Base-by-base conservation (phyloP, 2,797 vertebrate species). In the Anabacerthia variegaticeps region DNA sequence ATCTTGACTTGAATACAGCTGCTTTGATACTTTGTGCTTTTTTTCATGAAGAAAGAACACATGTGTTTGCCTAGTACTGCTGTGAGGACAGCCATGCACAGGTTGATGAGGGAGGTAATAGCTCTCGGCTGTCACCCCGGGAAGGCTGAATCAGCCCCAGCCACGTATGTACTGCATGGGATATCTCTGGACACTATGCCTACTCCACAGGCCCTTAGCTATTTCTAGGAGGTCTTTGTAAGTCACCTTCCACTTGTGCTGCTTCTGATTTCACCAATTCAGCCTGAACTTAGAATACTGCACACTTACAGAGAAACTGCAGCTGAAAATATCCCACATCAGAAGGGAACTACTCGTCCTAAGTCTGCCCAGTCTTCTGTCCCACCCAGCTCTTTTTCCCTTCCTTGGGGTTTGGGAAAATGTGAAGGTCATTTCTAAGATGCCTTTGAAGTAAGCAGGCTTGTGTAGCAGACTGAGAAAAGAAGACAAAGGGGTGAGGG, bases 161-260 rank as follows among this genome's bases (percentile, higher is more conserved):
- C 37, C 54, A 28, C 0, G 0, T 9, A 12, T 4, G 14, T 8
- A 1, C 39, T 43, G 18, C 63, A 27, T 0, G 2, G 24, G 10
- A 1, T 54, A 4, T 58, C 23, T 83, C 8, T 32, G 72, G 39
- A 37, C 23, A 13, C 30, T 28, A 3, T 14, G 37, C 9, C 14
- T 56, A 14, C 17, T 46, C 90, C 41, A 39, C 13, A 8, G 56
- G 30, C 22, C 36, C 36, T 63, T 12, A 49, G 21, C 41, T 82
- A 4, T 39, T 85, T 80, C 18, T 41, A 56, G 62, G 39, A 21
- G 7, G 2, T 36, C 39, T 82, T 32, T 17, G 7, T 39, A 55
- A 68, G 21, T 36, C 1, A 0, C 41, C 37, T 41, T 66, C 61
- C 34, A 17, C 7, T 36, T 80, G 8, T 52, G 14, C 27, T 67